A percentile compares a stretch with the other conserved stretches of the same genome.
These are phyloP conservation scores for Plagodis pulveraria DNA, from an alignment of 2,888 invertebrate species.

Conservation along the genomic window DNA sequence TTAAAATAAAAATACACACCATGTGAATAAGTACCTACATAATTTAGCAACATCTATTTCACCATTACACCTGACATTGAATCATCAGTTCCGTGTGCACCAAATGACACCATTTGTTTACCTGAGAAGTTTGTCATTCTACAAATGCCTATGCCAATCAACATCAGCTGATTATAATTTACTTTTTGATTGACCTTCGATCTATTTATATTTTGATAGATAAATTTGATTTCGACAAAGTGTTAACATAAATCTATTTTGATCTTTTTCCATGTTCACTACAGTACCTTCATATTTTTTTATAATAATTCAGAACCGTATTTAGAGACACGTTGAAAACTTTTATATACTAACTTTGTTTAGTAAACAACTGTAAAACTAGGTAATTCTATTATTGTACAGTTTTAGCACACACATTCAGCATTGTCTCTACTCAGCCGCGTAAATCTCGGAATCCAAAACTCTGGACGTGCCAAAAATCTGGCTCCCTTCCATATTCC, in stretches of 20 bases:
- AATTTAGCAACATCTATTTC: too few relatives aligned
- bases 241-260: too few relatives aligned
- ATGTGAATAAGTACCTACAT: too few relatives aligned
- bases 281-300: too few relatives aligned
- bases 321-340: neutral
- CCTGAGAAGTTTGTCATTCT: constrained; percentile 32
- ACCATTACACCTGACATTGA: neutral
- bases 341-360: neutral
- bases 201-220: constrained; percentile 24
- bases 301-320: neutral
- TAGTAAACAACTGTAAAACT: neutral
- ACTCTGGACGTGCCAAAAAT: constrained; percentile 32
- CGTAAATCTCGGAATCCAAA: constrained; percentile 5
- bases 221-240: too few relatives aligned
- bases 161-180: constrained; percentile 32
- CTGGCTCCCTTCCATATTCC: constrained; percentile 46
- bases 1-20: too few relatives aligned
- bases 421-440: constrained; percentile 6
- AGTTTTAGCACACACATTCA: constrained; percentile 1
- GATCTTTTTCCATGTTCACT: too few relatives aligned
- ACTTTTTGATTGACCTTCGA: constrained; percentile 17
- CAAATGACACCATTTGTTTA: constrained; percentile 27
- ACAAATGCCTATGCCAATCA: constrained; percentile 31
- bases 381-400: neutral
- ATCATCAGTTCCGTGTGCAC: constrained; percentile 1